Conservation (phyloP, 2,888 invertebrate species). For the Thumatha senex region DNA sequence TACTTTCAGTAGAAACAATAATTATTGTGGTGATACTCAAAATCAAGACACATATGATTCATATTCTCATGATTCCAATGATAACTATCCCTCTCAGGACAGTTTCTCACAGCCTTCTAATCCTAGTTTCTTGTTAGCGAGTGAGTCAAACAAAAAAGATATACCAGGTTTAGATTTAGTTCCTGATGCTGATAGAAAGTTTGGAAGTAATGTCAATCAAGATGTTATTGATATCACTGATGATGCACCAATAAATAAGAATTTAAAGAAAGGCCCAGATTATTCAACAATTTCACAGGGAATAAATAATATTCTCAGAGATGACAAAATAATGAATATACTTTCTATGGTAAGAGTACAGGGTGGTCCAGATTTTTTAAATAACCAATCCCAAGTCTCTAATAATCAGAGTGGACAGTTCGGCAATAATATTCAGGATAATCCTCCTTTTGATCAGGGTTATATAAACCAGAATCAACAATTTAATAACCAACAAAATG, state of each 20-base stretch:
- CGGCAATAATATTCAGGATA: slow-evolving; percentile 23
- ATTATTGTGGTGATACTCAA: slow-evolving; percentile 28
- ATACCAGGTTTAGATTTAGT: slow-evolving; percentile 91
- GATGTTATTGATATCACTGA: slow-evolving; percentile 68
- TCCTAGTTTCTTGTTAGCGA: slow-evolving; percentile 58
- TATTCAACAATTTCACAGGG: slow-evolving; percentile 85
- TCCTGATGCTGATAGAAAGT: slow-evolving; percentile 61
- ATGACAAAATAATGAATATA: slow-evolving; percentile 85
- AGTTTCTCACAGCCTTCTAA: slow-evolving; percentile 33
- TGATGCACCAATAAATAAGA: slow-evolving; percentile 17
- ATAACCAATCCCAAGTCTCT: slow-evolving; percentile 18
- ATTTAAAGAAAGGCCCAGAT: slow-evolving; percentile 59
- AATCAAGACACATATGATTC: slow-evolving; percentile 58
- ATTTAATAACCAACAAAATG: slow-evolving; percentile 43
- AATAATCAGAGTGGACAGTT: slow-evolving; percentile 14
- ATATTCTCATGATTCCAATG: slow-evolving; percentile 37
- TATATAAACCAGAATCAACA: slow-evolving; percentile 43
- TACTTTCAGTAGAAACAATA: slow-evolving; percentile 42
- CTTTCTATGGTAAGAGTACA: slow-evolving; percentile 71
- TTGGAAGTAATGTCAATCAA: slow-evolving; percentile 27
- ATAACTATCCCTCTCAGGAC: slow-evolving; percentile 26
- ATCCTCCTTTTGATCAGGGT: slow-evolving; percentile 39
- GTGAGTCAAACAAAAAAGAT: slow-evolving; percentile 75
- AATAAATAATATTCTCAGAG: slow-evolving; percentile 85
- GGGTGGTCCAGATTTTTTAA: slow-evolving; percentile 19